A percentile compares a stretch with the other conserved stretches of the same genome.
Evolutionary conservation across 2,888 invertebrate species (phyloP).

Genomic region (Volucella zonaria): DNA sequence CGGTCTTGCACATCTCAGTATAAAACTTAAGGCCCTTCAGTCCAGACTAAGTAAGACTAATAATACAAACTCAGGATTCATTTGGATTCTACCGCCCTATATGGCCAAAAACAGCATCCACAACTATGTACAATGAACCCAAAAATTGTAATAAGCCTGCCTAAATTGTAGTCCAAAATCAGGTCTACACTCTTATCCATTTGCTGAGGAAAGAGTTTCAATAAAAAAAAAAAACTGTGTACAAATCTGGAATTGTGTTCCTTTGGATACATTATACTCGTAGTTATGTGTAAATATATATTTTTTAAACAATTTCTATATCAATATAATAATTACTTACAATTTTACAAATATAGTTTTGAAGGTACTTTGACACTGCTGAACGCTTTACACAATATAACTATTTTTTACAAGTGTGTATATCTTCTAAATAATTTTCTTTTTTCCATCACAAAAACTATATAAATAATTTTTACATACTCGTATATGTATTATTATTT

Average conservation of each 20-base stretch:
- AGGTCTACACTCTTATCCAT: too few species aligned
- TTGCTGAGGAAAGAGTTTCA: background rate
- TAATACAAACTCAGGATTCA: too few species aligned
- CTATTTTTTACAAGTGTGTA: constrained; percentile 11
- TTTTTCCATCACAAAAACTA: constrained; percentile 42
- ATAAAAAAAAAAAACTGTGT: constrained; percentile 6
- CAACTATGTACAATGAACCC: too few species aligned
- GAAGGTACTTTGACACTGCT: constrained; percentile 72
- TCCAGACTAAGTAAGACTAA: too few species aligned
- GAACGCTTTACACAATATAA: constrained; percentile 47
- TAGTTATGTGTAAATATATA: constrained; percentile 4
- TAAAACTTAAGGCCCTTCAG: too few species aligned
- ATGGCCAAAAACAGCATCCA: too few species aligned
- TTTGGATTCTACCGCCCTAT: too few species aligned
- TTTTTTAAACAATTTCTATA: background rate
- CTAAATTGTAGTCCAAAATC: too few species aligned
- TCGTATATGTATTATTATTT: background rate
- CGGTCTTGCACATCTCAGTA: too few species aligned
- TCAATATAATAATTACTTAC: constrained; percentile 8
- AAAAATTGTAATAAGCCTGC: too few species aligned
- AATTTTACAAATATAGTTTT: constrained; percentile 47
- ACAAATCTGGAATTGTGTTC: constrained; percentile 1
- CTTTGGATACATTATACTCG: background rate
- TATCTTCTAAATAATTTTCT: constrained; percentile 16
- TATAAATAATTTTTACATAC: constrained; percentile 4